phyloP scores from a whole-genome alignment of 2,797 vertebrate genomes.

The Chiloscyllium punctatum region DNA sequence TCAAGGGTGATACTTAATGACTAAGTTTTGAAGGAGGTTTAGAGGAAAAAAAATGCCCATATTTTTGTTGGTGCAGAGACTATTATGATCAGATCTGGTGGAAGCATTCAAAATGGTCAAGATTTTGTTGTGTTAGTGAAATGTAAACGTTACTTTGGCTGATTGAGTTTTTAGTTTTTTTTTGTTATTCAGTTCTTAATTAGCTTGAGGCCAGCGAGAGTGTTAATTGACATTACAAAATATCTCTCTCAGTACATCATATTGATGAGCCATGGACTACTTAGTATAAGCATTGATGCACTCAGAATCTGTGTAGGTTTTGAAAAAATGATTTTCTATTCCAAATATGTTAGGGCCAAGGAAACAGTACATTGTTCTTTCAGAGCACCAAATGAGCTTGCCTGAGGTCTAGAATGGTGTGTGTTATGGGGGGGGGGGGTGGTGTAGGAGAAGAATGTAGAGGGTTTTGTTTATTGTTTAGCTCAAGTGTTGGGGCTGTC shows the following conservation, averaged over 20 bases:
- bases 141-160: background rate
- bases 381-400: background rate
- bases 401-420: background rate
- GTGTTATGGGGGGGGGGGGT: background rate
- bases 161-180: background rate
- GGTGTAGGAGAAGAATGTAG: background rate
- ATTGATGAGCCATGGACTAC: background rate
- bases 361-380: background rate
- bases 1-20: background rate
- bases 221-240: background rate
- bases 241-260: background rate
- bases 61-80: background rate
- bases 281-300: background rate
- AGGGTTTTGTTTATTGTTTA: background rate
- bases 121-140: background rate
- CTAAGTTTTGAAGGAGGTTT: background rate
- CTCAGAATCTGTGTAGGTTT: background rate
- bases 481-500: background rate
- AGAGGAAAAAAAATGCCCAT: background rate
- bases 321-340: too few species aligned
- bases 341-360: too few species aligned
- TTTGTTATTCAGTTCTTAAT: background rate
- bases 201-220: background rate
- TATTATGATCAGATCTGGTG: background rate
- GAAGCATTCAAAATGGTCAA: background rate